Base-by-base conservation (phyloP, 2,888 invertebrate species). In the Acleris laterana region DNA sequence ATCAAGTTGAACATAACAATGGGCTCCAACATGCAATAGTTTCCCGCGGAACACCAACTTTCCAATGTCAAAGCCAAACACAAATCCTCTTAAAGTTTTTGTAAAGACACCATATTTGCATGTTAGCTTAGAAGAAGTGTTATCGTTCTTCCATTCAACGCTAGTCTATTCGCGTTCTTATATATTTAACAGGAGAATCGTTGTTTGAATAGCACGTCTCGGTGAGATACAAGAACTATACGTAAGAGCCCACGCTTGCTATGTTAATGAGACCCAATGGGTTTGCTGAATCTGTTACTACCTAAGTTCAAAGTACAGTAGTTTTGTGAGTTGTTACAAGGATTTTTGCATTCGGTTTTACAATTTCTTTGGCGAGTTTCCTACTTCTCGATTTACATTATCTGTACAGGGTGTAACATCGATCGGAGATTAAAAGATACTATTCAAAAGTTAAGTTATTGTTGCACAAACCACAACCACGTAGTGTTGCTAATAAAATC, bases 51-150 rank as follows among this genome's bases (percentile, higher is more conserved):
- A 25, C 25, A 16, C 17, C 9, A 57, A 57, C 52, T 48, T 50
- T 38, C 59, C 59, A 53, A 64, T 59, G 53, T 59, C 58, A 64
- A 59, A 53, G 25, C 59, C 53, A 55, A 53, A 53, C 64, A 49
- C 49, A 48, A 64, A 64, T 64, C 64, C 59, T 59, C 64, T 64
- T 64, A 55, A 59, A 64, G 53, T 64, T 64, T 64, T 59, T 64
- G 48, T 42, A 64, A 38, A 64, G 64, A 59, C 59, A 49, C 22
- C 48, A 25, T 59, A 63, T 64, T 64, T 64, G 64, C 64, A 59
- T 64, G 58, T 59, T 64, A 53, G 59, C 49, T 48, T 19, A 16
- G 53, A 20, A 48, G 46, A 53, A 62, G 55, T 38, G 55, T 32
- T 49, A 60, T 60, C 38, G 32, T 22, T 17, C 9, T 17, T 53